Base-by-base conservation (phyloP, 2,113 vertebrate genomes). In the Tragelaphus scriptus region DNA sequence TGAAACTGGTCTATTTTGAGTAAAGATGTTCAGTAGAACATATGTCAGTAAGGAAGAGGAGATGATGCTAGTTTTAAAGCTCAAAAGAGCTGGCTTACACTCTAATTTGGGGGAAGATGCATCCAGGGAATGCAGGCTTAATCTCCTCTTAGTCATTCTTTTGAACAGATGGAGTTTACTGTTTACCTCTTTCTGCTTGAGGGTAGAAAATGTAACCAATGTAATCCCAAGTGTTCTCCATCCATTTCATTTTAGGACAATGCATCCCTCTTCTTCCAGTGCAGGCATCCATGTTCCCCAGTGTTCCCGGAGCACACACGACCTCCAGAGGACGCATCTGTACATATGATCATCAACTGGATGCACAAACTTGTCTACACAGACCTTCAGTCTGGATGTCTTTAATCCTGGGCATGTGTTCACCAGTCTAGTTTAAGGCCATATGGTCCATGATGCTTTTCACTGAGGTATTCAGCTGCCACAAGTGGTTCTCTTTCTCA, bases 21-120 rank as follows among this genome's bases (percentile, higher is more conserved):
- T 82, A 95, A 97, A 97, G 94, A 97, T 97, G 96, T 97, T 97
- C 95, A 98, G 85, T 95, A 94, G 95, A 97, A 97, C 97, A 98
- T 98, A 98, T 98, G 96, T 97, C 86, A 92, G 84, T 89, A 97
- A 96, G 95, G 91, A 97, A 98, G 88, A 96, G 90, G 96, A 98
- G 85, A 97, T 97, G 90, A 56, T 95, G 91, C 79, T 96, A 85
- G 82, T 97, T 98, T 97, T 96, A 55, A 94, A 97, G 97, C 88
- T 94, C 25, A 16, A 80, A 97, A 95, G 59, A 68, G 91, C 91
- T 96, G 95, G 59, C 56, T 97, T 97, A 88, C 55, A 84, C 89
- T 92, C 80, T 94, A 92, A 97, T 89, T 96, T 96, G 32, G 68
- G 86, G 86, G 26, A 93, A 95, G n/a, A 91, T 49, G 15, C 56